phyloP scores from a whole-genome alignment of 2,797 vertebrate species.

The Acipenser ruthenus region DNA sequence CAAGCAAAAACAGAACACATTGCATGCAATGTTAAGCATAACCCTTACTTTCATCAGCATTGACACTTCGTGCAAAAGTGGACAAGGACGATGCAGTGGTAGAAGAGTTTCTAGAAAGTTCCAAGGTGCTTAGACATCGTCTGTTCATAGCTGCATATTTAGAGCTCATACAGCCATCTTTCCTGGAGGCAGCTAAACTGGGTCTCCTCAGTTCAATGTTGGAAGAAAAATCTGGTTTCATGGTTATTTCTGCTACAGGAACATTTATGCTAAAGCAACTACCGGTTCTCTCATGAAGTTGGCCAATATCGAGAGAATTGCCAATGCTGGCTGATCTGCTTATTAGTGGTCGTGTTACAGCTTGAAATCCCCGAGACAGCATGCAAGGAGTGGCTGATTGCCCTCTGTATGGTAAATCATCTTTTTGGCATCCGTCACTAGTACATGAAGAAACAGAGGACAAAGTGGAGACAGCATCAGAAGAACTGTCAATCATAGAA shows the following conservation, averaged over 20 bases:
- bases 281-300: conserved; percentile 33
- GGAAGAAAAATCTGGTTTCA: conserved; percentile 42
- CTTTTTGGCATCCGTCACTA: neutral
- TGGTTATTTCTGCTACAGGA: conserved; percentile 59
- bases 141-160: conserved; percentile 42
- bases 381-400: conserved; percentile 16
- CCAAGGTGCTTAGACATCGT: conserved; percentile 76
- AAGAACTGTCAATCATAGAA: conserved; percentile 14
- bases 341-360: conserved; percentile 17
- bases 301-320: conserved; percentile 55
- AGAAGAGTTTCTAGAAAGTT: conserved; percentile 56
- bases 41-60: conserved; percentile 85
- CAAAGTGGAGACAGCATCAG: conserved; percentile 25
- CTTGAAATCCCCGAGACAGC: conserved; percentile 10
- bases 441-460: conserved; percentile 14
- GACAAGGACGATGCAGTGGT: conserved; percentile 42
- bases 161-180: conserved; percentile 26
- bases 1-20: neutral
- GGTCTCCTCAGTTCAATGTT: conserved; percentile 32
- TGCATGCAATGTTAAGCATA: conserved; percentile 48
- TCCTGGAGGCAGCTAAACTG: conserved; percentile 40
- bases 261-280: conserved; percentile 58
- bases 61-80: conserved; percentile 41
- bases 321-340: conserved; percentile 53
- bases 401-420: neutral